Percentiles rank a stretch among this genome's conserved stretches.
Conservation (phyloP, 2,797 vertebrate species). For the Gorsachius magnificus region DNA sequence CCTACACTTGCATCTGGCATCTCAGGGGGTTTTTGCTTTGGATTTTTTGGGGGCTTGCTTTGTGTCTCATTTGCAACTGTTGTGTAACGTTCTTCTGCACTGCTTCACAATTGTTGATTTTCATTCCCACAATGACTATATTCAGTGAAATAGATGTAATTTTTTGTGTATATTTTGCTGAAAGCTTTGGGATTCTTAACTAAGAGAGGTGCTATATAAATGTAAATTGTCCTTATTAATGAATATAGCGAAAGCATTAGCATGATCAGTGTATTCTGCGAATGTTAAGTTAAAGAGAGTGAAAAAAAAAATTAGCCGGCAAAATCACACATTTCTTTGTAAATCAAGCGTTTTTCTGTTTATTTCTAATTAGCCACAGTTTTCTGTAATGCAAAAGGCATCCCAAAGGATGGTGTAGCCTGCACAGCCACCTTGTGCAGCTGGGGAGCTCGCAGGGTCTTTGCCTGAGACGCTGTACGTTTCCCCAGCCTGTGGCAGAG, state of each 20-base stretch:
- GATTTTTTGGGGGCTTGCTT: not conserved
- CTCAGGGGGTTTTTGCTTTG: not conserved
- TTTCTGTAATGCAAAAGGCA: slow-evolving; percentile 55
- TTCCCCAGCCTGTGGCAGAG: not conserved
- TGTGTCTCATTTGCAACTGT: slow-evolving; percentile 22
- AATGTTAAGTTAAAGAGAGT: slow-evolving; percentile 67
- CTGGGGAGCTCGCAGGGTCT: slow-evolving; percentile 11
- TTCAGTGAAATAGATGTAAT: slow-evolving; percentile 63
- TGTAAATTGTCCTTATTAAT: slow-evolving; percentile 73
- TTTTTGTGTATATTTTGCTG: slow-evolving; percentile 61
- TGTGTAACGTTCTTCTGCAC: slow-evolving; percentile 17
- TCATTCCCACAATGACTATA: slow-evolving; percentile 25
- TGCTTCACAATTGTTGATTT: slow-evolving; percentile 53
- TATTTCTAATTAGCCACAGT: slow-evolving; percentile 63
- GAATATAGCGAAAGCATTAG: slow-evolving; percentile 63
- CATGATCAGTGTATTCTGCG: slow-evolving; percentile 69
- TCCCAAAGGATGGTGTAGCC: slow-evolving; percentile 26
- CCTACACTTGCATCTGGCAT: not conserved
- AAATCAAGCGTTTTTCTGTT: slow-evolving; percentile 57
- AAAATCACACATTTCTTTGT: slow-evolving; percentile 60
- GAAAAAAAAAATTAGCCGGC: slow-evolving; percentile 52
- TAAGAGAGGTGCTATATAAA: slow-evolving; percentile 60
- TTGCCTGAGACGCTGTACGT: not conserved
- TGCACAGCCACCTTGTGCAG: slow-evolving; percentile 53
- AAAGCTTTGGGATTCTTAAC: slow-evolving; percentile 66